Evolutionary conservation across 2,888 invertebrate genomes (phyloP).

Genomic region (Belgica antarctica): DNA sequence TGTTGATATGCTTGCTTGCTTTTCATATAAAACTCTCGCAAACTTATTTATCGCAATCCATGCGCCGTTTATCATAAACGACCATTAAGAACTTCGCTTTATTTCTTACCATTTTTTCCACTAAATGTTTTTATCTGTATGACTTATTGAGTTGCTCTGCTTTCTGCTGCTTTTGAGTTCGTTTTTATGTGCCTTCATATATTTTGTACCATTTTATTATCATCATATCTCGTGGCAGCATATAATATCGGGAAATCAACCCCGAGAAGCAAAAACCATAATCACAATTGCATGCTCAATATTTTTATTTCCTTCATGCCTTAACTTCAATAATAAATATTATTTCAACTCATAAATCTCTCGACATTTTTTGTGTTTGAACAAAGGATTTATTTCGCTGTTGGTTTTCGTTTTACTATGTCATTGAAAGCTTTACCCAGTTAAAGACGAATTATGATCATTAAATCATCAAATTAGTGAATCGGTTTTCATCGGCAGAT

Average conservation of each 20-base stretch:
- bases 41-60: conserved; percentile 24
- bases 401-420: background rate
- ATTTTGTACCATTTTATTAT: conserved; percentile 35
- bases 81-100: conserved; percentile 25
- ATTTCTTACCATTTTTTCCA: conserved; percentile 13
- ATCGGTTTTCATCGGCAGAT: background rate
- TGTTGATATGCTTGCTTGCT: background rate
- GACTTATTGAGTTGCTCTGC: conserved; percentile 18
- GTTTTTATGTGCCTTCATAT: conserved; percentile 25
- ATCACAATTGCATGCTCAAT: conserved; percentile 32
- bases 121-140: conserved; percentile 37
- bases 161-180: background rate
- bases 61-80: conserved; percentile 31
- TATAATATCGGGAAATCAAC: background rate
- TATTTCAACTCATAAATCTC: background rate
- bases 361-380: background rate
- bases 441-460: background rate
- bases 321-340: background rate
- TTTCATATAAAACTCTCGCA: background rate
- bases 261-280: background rate
- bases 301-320: conserved; percentile 29
- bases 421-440: background rate
- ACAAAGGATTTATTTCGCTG: background rate
- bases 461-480: background rate
- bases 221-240: conserved; percentile 8